Conservation (phyloP, 1,140 invertebrate species). For the Musca vetustissima region DNA sequence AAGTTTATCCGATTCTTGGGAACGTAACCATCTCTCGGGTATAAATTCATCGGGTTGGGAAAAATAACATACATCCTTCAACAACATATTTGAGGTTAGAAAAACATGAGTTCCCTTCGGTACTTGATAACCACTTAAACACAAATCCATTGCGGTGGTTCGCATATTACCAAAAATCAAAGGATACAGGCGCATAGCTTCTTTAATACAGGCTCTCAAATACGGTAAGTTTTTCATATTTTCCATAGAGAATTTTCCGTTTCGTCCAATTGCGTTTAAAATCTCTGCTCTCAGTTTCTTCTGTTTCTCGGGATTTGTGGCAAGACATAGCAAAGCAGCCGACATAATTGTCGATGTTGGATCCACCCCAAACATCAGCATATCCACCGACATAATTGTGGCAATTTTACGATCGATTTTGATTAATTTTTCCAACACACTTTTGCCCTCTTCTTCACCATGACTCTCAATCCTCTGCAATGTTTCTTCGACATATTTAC, state of each 20-base stretch:
- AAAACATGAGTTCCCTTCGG: slow-evolving; percentile 61
- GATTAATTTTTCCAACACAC: slow-evolving; percentile 54
- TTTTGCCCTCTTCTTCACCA: slow-evolving; percentile 35
- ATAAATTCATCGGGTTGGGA: slow-evolving; percentile 59
- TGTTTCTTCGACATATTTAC: slow-evolving; percentile 39
- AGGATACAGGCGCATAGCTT: slow-evolving; percentile 62
- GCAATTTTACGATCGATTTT: slow-evolving; percentile 56
- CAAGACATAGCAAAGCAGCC: slow-evolving; percentile 34
- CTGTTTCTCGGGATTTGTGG: slow-evolving; percentile 62
- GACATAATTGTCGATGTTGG: slow-evolving; percentile 25
- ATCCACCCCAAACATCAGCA: slow-evolving; percentile 50
- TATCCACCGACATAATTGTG: slow-evolving; percentile 51
- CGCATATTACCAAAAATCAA: slow-evolving; percentile 59
- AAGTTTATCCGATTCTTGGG: slow-evolving; percentile 36
- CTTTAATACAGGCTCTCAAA: slow-evolving; percentile 67
- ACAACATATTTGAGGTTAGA: slow-evolving; percentile 55
- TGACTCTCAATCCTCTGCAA: slow-evolving; percentile 39
- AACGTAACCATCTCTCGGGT: slow-evolving; percentile 63
- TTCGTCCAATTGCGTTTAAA: slow-evolving; percentile 55
- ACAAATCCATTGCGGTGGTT: slow-evolving; percentile 58
- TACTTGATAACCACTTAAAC: slow-evolving; percentile 61
- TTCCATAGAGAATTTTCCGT: slow-evolving; percentile 58
- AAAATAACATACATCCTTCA: slow-evolving; percentile 58
- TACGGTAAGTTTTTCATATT: slow-evolving; percentile 62
- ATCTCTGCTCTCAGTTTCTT: slow-evolving; percentile 69